Evolutionary conservation across 2,113 vertebrate genomes (phyloP).

Genomic region (Dryoscopus gambensis): DNA sequence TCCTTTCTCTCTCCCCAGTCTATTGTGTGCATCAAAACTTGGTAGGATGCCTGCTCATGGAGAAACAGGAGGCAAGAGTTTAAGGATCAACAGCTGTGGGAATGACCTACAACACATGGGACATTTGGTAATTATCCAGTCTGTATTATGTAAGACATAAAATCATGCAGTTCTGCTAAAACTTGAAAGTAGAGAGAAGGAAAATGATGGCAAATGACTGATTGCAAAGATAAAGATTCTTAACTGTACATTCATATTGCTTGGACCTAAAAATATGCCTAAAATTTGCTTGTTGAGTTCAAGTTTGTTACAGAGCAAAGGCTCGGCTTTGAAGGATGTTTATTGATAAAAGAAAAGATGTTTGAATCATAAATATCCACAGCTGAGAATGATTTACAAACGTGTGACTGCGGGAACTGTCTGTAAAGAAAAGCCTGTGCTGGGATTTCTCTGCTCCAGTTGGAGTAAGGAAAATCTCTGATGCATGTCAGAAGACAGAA

Average conservation of each 20-base stretch:
- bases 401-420: background rate
- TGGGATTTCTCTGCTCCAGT: background rate
- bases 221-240: background rate
- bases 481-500: background rate
- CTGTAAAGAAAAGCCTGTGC: background rate
- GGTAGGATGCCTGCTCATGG: background rate
- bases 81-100: background rate
- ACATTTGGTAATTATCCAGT: background rate
- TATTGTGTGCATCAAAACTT: background rate
- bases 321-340: background rate
- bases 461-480: background rate
- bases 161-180: background rate
- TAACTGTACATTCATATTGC: background rate
- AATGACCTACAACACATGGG: conserved; percentile 20
- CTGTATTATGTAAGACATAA: background rate
- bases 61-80: background rate
- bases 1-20: background rate
- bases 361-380: background rate
- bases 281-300: background rate
- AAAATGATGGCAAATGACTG: background rate
- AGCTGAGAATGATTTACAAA: background rate
- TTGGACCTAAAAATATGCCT: background rate
- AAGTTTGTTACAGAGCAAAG: background rate
- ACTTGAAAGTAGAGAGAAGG: background rate
- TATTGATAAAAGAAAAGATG: background rate